Percentiles rank a stretch among this genome's conserved stretches.
These are phyloP conservation scores for Tauraco erythrolophus DNA, from an alignment of 2,113 vertebrate species.

Conservation along the genomic window DNA sequence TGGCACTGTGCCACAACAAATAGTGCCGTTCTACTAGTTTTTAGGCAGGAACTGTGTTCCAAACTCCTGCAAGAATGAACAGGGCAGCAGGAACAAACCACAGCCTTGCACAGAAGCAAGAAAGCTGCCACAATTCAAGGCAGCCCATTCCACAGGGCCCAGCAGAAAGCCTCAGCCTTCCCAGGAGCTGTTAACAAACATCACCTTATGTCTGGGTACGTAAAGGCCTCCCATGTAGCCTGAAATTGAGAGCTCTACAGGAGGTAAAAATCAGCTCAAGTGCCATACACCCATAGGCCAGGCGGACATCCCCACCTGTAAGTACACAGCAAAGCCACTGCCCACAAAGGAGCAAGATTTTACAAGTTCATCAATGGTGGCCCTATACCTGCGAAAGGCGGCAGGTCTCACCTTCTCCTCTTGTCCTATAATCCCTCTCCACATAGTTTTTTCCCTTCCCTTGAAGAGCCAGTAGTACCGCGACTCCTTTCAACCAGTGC, in stretches of 20 bases:
- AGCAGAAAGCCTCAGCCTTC: background rate
- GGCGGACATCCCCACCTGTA: background rate
- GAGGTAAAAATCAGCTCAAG: background rate
- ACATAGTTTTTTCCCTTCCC: background rate
- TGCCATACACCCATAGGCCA: too few species aligned
- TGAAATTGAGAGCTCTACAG: background rate
- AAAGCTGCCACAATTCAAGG: background rate
- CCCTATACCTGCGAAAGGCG: background rate
- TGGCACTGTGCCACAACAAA: fast-evolving
- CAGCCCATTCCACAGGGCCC: background rate
- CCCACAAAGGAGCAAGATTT: background rate
- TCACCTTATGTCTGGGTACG: fast-evolving
- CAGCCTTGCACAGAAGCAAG: background rate
- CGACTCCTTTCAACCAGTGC: background rate
- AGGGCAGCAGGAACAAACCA: background rate
- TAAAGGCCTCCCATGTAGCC: background rate
- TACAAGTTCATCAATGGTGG: background rate
- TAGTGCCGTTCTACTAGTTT: fast-evolving
- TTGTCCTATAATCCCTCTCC: background rate
- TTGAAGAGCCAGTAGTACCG: background rate
- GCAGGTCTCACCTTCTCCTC: background rate
- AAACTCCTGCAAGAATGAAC: background rate
- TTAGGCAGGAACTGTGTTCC: background rate
- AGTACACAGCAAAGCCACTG: background rate
- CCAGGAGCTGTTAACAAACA: background rate